Conservation (phyloP, 2,113 vertebrate genomes). For the Phoenicopterus ruber region DNA sequence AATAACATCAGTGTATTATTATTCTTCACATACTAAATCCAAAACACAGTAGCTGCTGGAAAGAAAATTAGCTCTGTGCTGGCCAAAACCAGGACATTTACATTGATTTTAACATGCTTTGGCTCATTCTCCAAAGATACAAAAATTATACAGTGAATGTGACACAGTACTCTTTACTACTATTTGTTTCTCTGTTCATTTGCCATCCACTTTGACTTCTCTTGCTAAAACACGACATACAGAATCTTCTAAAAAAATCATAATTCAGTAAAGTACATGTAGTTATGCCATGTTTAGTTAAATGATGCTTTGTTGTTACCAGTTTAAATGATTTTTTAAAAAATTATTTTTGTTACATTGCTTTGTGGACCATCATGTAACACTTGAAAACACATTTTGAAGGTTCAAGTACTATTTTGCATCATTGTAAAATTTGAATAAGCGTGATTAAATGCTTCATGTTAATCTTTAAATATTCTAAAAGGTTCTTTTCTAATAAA, state of each 20-base stretch:
- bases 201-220: not conserved
- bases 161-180: not conserved
- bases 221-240: not conserved
- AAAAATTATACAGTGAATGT: not conserved
- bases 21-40: too few species aligned
- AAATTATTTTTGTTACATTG: not conserved
- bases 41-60: too few species aligned
- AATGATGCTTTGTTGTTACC: not conserved
- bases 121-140: not conserved
- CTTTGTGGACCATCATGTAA: not conserved
- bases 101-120: not conserved
- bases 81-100: too few species aligned
- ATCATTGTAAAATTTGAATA: not conserved
- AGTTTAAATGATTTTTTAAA: not conserved
- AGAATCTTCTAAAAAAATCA: not conserved
- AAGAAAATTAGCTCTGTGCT: too few species aligned
- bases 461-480: not conserved
- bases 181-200: not conserved
- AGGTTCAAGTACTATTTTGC: not conserved
- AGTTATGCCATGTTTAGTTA: not conserved
- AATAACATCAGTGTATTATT: too few species aligned
- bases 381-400: not conserved
- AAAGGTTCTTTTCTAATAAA: not conserved
- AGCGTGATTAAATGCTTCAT: not conserved
- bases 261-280: not conserved